Percentiles rank a stretch among this genome's conserved stretches.
phyloP scores from a whole-genome alignment of 2,888 invertebrate species.

The Lithophane leautieri region DNA sequence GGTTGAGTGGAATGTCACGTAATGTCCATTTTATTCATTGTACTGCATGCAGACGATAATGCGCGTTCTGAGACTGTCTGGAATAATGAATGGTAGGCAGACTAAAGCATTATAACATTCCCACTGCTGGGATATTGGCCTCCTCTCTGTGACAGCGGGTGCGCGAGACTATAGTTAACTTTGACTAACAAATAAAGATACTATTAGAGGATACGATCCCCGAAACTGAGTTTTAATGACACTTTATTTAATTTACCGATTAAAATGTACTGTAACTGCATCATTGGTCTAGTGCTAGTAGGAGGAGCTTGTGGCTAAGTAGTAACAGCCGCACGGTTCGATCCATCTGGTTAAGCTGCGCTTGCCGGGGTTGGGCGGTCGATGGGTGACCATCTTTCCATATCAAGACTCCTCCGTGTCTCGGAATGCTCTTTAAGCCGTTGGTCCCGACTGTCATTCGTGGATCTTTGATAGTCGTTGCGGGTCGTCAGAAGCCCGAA shows the following conservation, averaged over 20 bases:
- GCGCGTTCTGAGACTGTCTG: conserved; percentile 11
- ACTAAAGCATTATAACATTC: neutral
- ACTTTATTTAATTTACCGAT: neutral
- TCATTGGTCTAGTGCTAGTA: neutral
- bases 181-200: neutral
- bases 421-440: no score
- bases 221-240: neutral
- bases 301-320: no score
- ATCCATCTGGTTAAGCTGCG: no score
- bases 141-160: neutral
- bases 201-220: neutral
- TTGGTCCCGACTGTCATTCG: no score
- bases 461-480: no score
- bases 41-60: conserved; percentile 47
- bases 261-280: neutral
- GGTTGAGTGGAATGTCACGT: conserved; percentile 43
- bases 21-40: conserved; percentile 57
- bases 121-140: neutral
- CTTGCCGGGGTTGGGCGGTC: no score
- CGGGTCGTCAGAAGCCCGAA: no score
- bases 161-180: neutral
- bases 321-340: no score
- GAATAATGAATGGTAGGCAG: conserved; percentile 22
- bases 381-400: no score
- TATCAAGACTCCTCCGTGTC: no score